phyloP scores from a whole-genome alignment of 2,797 vertebrate genomes.

The Spondyliosoma cantharus region DNA sequence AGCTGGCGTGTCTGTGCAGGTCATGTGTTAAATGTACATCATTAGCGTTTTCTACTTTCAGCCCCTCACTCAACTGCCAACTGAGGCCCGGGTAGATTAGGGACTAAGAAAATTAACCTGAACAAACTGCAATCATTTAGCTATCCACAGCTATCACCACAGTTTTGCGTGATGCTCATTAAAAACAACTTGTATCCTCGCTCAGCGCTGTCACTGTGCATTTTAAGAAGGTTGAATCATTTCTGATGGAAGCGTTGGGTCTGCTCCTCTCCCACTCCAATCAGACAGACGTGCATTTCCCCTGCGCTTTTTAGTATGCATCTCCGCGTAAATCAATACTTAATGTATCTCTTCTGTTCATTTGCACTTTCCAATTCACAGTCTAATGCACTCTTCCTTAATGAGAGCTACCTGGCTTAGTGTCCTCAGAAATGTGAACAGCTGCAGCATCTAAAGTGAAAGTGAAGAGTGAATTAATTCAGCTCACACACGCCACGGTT shows the following conservation, averaged over 20 bases:
- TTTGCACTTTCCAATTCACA: constrained; percentile 64
- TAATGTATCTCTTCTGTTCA: constrained; percentile 62
- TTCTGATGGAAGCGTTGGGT: constrained; percentile 23
- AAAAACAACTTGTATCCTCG: constrained; percentile 25
- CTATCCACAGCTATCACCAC: constrained; percentile 29
- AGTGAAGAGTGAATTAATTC: constrained; percentile 42
- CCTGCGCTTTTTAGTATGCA: constrained; percentile 29
- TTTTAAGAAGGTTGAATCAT: constrained; percentile 22
- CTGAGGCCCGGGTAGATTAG: constrained; percentile 46
- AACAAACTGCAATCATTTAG: constrained; percentile 53
- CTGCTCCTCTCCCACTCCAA: constrained; percentile 36
- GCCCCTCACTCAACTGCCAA: constrained; percentile 59
- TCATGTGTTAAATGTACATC: constrained; percentile 78
- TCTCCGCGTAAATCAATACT: constrained; percentile 60
- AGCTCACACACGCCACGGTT: constrained; percentile 22
- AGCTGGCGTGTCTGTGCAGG: constrained; percentile 58
- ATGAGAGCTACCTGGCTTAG: constrained; percentile 36
- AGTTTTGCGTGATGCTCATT: constrained; percentile 44
- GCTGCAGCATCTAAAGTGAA: constrained; percentile 34
- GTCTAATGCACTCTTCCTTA: constrained; percentile 56
- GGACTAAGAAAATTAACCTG: constrained; percentile 51
- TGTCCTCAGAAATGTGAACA: constrained; percentile 36
- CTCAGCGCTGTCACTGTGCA: background rate
- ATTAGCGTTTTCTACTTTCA: constrained; percentile 63
- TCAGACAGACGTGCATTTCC: constrained; percentile 31